Evolutionary conservation across 2,113 vertebrate genomes (phyloP).

Genomic region (Mandrillus leucophaeus): DNA sequence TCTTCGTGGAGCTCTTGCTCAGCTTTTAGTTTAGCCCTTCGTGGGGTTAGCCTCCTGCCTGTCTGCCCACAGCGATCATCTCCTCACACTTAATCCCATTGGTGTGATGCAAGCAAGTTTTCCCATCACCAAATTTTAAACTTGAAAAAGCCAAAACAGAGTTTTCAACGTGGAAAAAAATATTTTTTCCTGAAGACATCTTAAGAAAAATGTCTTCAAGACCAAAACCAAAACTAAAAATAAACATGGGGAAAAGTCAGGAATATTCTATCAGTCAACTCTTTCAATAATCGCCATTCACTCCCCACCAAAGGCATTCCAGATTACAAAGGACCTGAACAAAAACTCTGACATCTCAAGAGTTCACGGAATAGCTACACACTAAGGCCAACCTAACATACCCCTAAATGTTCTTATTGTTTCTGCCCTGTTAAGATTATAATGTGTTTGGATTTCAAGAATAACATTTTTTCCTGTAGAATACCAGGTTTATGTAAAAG

Average conservation of each 20-base stretch:
- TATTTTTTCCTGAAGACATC: slow-evolving; percentile 35
- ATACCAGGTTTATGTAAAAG: slow-evolving; percentile 13
- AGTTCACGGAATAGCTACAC: background rate
- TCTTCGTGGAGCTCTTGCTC: background rate
- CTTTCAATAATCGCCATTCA: background rate
- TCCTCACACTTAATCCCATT: background rate
- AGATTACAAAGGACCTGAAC: background rate
- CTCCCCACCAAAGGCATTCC: background rate
- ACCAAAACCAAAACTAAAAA: slow-evolving; percentile 49
- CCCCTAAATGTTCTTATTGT: background rate
- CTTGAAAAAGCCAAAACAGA: background rate
- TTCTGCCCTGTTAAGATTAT: background rate
- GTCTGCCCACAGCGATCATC: background rate
- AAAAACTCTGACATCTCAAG: background rate
- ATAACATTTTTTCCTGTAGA: slow-evolving; percentile 5
- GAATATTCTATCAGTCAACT: background rate
- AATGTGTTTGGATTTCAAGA: background rate
- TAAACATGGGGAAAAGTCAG: slow-evolving; percentile 41
- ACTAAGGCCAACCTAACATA: background rate
- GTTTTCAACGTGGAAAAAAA: background rate
- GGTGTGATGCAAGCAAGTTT: background rate
- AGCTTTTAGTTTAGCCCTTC: background rate
- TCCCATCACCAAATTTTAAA: background rate
- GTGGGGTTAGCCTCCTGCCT: background rate
- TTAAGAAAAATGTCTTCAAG: slow-evolving; percentile 36